These are phyloP conservation scores for Datnioides undecimradiatus DNA, from an alignment of 2,113 vertebrate species.

Conservation along the genomic window DNA sequence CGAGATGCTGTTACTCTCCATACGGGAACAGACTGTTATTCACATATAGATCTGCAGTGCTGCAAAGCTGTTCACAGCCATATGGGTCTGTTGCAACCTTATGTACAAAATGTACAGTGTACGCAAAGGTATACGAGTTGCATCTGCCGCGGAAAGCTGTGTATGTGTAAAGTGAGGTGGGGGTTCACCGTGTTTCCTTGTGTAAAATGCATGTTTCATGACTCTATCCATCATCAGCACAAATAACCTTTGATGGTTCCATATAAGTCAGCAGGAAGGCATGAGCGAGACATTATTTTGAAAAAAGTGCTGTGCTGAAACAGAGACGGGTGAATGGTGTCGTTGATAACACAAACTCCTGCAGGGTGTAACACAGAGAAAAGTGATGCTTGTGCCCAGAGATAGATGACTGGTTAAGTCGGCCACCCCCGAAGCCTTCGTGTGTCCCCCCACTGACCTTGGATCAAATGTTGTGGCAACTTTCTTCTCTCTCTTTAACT, in stretches of 20 bases:
- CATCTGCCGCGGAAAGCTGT: background rate
- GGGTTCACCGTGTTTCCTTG: background rate
- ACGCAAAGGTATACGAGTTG: background rate
- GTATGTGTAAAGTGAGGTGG: background rate
- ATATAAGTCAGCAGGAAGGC: slow-evolving; percentile 33
- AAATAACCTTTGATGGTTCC: background rate
- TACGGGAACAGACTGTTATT: slow-evolving; percentile 7
- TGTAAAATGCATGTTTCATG: background rate
- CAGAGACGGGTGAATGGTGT: slow-evolving; percentile 17
- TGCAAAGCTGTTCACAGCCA: slow-evolving; percentile 17
- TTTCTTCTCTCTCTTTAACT: background rate
- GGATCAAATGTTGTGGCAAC: slow-evolving; percentile 41
- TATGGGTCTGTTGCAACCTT: slow-evolving; percentile 23
- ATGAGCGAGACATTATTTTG: slow-evolving; percentile 11
- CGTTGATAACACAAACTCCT: slow-evolving; percentile 56
- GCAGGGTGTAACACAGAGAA: slow-evolving; percentile 24
- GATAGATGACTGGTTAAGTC: slow-evolving; percentile 46
- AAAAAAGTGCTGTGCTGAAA: slow-evolving; percentile 38
- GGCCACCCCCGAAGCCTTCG: slow-evolving; percentile 25
- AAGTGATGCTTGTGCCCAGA: slow-evolving; percentile 41
- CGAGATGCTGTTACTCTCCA: slow-evolving; percentile 17
- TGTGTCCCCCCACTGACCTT: slow-evolving; percentile 24
- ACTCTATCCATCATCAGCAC: slow-evolving; percentile 37
- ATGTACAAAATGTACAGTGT: background rate
- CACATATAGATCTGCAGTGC: slow-evolving; percentile 18